Base-by-base conservation (phyloP, 1,140 invertebrate species). In the Hyles vespertilio region DNA sequence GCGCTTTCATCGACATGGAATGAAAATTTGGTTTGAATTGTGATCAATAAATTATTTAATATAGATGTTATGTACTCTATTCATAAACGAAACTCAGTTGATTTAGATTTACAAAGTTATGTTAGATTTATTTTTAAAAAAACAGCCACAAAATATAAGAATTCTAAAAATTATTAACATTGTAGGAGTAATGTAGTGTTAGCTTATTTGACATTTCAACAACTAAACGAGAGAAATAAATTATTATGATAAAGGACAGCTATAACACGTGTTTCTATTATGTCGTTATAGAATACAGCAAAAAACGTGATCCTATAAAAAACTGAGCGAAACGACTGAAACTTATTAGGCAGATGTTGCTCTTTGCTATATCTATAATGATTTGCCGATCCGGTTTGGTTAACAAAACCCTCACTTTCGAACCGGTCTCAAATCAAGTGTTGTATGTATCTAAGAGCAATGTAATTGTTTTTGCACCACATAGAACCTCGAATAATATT, bases 401-500 rank as follows among this genome's bases (percentile, higher is more conserved):
- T 66, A 74, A 79, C 74, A 79, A 80, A 74, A 74, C 68, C 67
- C 66, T 72, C 70, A 74, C 77, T 83, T 83, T 83, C 78, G 54
- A 83, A 83, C 80, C 80, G 77, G 80, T 83, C 72, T 69, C 36
- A 58, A 59, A 67, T 56, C 63, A 51, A 49, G 56, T 54, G 54
- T 46, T 46, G 43, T 51, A 53, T 55, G 58, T 57, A 6, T 8
- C 36, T 40, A 40, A 40, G 36, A 5, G 36, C 36, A 5, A 40
- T 40, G 36, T 40, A 40, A 40, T 40, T 40, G 22, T 22, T 2
- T 40, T 40, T 8, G 36, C 8, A 40, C 8, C 36, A 2, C 4
- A 5, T 40, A 1, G 5, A 40, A 2, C 8, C 36, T 22, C 22
- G 22, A 0, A 40, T 40, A 40, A 40, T 40, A 40, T 40, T 40